phyloP scores from a whole-genome alignment of 2,888 invertebrate genomes.

The Pocota personata region DNA sequence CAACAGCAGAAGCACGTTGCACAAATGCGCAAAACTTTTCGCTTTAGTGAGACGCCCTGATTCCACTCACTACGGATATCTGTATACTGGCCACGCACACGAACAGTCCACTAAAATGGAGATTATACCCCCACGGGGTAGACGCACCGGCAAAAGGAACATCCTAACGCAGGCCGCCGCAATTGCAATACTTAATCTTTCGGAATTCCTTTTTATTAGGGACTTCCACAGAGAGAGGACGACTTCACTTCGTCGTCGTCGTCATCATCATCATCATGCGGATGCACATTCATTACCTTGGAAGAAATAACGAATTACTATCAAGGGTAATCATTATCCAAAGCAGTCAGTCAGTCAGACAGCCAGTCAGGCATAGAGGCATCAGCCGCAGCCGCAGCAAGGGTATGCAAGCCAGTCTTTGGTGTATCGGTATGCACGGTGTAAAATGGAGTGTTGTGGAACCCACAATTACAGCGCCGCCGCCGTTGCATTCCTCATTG shows the following conservation, averaged over 20 bases:
- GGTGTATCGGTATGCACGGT: conserved; percentile 52
- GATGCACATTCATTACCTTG: conserved; percentile 74
- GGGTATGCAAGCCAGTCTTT: conserved; percentile 40
- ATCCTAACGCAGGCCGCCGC: conserved; percentile 44
- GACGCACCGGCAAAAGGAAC: conserved; percentile 51
- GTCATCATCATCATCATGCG: conserved; percentile 69
- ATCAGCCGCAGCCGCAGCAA: neutral
- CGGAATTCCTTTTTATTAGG: conserved; percentile 72
- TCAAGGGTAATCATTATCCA: conserved; percentile 79
- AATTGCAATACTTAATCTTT: conserved; percentile 73
- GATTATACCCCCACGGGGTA: conserved; percentile 68
- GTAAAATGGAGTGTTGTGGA: conserved; percentile 74
- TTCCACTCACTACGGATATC: conserved; percentile 30
- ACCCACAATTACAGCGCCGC: conserved; percentile 73
- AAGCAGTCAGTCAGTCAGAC: conserved; percentile 77
- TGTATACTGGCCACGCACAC: conserved; percentile 46
- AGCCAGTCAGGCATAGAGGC: conserved; percentile 5
- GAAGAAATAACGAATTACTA: conserved; percentile 77
- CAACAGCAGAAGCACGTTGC: conserved; percentile 62
- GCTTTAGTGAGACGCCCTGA: conserved; percentile 71
- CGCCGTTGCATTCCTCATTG: conserved; percentile 71
- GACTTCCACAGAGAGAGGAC: conserved; percentile 54
- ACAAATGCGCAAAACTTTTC: conserved; percentile 72
- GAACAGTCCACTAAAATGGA: conserved; percentile 55
- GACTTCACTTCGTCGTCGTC: conserved; percentile 37